Conservation (phyloP, 2,888 invertebrate species). For the Rhagophthalmus giganteus region DNA sequence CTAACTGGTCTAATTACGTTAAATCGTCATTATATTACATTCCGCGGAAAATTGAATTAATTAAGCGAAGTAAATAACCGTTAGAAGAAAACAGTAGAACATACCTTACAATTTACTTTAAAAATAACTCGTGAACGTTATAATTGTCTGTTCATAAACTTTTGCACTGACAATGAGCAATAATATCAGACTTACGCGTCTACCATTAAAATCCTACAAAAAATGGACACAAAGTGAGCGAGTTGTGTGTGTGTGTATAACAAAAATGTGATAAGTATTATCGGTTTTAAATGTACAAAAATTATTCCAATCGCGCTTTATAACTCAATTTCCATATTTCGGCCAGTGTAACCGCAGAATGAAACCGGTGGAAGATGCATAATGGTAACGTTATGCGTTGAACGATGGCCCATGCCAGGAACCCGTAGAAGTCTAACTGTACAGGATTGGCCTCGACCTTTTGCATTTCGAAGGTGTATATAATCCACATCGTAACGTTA, state of each 20-base stretch:
- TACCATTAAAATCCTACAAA: conserved; percentile 9
- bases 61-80: no score
- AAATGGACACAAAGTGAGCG: conserved; percentile 23
- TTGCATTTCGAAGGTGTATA: conserved; percentile 93
- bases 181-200: conserved; percentile 31
- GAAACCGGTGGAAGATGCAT: conserved; percentile 96
- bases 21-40: no score
- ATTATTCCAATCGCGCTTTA: conserved; percentile 86
- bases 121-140: no score
- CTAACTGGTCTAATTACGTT: no score
- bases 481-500: conserved; percentile 95
- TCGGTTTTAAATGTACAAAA: conserved; percentile 9
- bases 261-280: background rate
- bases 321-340: conserved; percentile 97
- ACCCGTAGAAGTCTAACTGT: conserved; percentile 90
- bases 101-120: no score
- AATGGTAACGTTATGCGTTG: conserved; percentile 91
- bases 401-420: conserved; percentile 89
- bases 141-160: no score
- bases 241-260: background rate
- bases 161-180: conserved; percentile 32
- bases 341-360: conserved; percentile 90
- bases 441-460: conserved; percentile 92
- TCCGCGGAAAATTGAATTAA: no score
- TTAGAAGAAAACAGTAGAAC: no score